A percentile compares a stretch with the other conserved stretches of the same genome.
Conservation (phyloP, 1,140 invertebrate genomes). For the Bombus turneri region DNA sequence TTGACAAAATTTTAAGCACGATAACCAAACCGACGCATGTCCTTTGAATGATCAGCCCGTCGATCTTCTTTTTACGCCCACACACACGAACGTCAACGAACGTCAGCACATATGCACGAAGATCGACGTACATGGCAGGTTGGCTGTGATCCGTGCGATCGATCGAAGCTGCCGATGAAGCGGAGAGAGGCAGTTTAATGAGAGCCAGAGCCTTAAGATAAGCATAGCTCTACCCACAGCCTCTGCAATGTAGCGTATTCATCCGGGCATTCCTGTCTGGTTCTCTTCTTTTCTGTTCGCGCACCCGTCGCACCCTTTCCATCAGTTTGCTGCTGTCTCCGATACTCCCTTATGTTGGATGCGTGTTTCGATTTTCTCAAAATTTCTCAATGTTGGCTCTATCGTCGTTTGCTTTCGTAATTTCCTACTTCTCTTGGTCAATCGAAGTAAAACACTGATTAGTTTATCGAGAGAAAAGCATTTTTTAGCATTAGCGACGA, state of each 20-base stretch:
- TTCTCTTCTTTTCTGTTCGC: constrained; percentile 62
- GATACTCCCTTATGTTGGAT: no score
- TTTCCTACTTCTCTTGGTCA: no score
- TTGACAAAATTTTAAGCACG: not conserved
- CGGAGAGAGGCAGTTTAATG: constrained; percentile 57
- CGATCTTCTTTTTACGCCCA: not conserved
- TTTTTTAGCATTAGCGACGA: no score
- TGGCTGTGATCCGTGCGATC: not conserved
- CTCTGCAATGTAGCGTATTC: constrained; percentile 58
- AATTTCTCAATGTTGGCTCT: no score
- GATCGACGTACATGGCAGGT: not conserved
- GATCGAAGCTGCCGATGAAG: constrained; percentile 28
- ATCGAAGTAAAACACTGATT: no score
- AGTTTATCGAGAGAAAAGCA: no score
- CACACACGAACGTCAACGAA: not conserved
- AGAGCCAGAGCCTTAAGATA: constrained; percentile 57
- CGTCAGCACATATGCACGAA: not conserved
- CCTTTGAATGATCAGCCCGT: not conserved
- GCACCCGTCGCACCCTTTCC: not conserved
- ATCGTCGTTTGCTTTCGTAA: no score
- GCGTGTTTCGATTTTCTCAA: no score
- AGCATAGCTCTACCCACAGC: constrained; percentile 41
- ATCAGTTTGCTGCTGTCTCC: constrained; percentile 43
- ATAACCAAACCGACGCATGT: not conserved
- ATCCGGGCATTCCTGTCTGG: constrained; percentile 69